Conservation (phyloP, 2,113 vertebrate genomes). For the Atlantisia rogersi region DNA sequence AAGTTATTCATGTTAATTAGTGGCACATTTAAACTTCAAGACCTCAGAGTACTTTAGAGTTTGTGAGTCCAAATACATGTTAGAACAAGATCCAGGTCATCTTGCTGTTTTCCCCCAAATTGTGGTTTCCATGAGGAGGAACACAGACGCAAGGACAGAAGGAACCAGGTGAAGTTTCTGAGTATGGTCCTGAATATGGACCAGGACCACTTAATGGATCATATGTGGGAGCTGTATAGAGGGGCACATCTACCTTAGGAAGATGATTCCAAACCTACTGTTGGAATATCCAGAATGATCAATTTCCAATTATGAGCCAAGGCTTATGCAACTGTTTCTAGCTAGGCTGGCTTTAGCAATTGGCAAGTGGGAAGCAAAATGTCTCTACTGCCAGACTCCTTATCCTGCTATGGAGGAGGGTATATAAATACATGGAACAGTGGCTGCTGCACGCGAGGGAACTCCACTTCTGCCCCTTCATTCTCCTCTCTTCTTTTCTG, state of each 20-base stretch:
- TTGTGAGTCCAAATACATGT: not conserved
- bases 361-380: not conserved
- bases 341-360: not conserved
- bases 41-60: not conserved
- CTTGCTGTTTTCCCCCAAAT: not conserved
- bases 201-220: not conserved
- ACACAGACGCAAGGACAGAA: not conserved
- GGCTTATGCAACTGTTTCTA: not conserved
- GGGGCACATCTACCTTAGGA: fast-evolving
- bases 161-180: not conserved
- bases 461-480: not conserved
- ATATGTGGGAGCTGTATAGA: not conserved
- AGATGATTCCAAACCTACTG: not conserved
- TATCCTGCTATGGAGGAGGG: not conserved
- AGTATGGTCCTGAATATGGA: not conserved
- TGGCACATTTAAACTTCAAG: not conserved
- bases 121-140: not conserved
- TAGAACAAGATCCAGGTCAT: not conserved
- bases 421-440: not conserved
- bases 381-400: not conserved
- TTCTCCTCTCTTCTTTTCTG: not conserved
- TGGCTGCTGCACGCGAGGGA: not conserved
- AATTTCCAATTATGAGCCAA: not conserved
- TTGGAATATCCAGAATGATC: not conserved
- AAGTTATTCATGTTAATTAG: not conserved